phyloP scores from a whole-genome alignment of 2,888 invertebrate genomes.

The Saturnia japonica region DNA sequence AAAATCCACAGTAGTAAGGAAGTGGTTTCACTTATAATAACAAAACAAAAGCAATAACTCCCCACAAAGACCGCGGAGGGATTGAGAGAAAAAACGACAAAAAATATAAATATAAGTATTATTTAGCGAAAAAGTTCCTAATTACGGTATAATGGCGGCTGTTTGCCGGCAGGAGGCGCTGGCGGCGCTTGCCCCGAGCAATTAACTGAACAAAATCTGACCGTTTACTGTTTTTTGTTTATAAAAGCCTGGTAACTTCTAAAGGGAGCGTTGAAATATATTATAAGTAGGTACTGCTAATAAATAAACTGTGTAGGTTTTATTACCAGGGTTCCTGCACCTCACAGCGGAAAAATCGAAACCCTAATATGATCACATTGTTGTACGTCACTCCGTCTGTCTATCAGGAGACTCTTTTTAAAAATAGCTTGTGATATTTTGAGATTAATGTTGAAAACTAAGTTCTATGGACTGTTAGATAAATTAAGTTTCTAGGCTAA shows the following conservation, averaged over 20 bases:
- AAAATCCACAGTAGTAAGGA: not conserved
- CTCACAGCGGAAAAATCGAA: too few species aligned
- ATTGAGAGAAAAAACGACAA: not conserved
- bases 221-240: conserved; percentile 14
- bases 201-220: conserved; percentile 5
- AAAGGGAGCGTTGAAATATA: conserved; percentile 4
- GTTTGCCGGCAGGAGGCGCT: not conserved
- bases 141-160: conserved; percentile 15
- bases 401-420: too few species aligned
- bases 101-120: conserved; percentile 11
- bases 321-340: not conserved
- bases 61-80: conserved; percentile 11
- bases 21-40: not conserved
- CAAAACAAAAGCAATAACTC: conserved; percentile 6
- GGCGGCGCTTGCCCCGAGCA: not conserved
- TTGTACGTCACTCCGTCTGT: too few species aligned
- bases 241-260: conserved; percentile 3
- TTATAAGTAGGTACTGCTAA: not conserved
- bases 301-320: conserved; percentile 1
- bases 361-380: too few species aligned
- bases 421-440: too few species aligned
- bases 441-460: too few species aligned
- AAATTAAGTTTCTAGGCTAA: too few species aligned
- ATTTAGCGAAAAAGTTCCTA: conserved; percentile 15
- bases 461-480: too few species aligned